Evolutionary conservation across 1,140 invertebrate species (phyloP), one percentile per base, ranked within the genome.

Genomic region (Drosophila nebulosa): DNA sequence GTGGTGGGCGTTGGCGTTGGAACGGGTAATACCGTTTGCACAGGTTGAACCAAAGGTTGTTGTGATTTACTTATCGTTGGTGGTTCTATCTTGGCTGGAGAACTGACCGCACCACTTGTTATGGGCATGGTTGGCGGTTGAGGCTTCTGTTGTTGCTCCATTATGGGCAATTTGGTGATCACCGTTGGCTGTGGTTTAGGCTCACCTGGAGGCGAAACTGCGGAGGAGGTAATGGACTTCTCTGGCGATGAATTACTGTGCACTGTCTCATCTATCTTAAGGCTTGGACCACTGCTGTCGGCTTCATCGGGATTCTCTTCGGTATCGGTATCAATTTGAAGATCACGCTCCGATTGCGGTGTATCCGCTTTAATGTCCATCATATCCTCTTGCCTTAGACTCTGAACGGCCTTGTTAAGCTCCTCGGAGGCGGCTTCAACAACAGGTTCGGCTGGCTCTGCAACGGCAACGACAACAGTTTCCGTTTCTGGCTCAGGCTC

Each of bases 271-370:
- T 91, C 90, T 21, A 91, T 91, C 78, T 90, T 90, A 0, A 91
- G 69, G 55, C 74, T 89, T 0, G 90, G 89, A 3, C 90, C 90
- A 52, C 90, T 90, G 57, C 86, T 91, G 53, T 91, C 86, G 5
- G 86, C 91, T 52, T 94, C 93, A 61, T 94, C 94, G 57, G 92
- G 92, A n/a, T 92, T 93, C 80, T 97, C 96, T 80, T 96, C 96
- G 6, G 95, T 96, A 78, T 97, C 96, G 1, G 96, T 97, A 90
- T 97, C 96, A 60, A 97, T 97, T 89, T 97, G 95, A 5, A 97
- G 91, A 84, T 96, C 96, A 74, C 95, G 94, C 84, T 97, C 96
- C 27, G 96, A 97, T 69, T 96, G 94, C 3, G 96, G 96, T 1
- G 96, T 97, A 52, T 96, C 96, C 1, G 96, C 96, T 91, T 97